phyloP scores from a whole-genome alignment of 2,113 vertebrate species.

The Otolemur garnettii region DNA sequence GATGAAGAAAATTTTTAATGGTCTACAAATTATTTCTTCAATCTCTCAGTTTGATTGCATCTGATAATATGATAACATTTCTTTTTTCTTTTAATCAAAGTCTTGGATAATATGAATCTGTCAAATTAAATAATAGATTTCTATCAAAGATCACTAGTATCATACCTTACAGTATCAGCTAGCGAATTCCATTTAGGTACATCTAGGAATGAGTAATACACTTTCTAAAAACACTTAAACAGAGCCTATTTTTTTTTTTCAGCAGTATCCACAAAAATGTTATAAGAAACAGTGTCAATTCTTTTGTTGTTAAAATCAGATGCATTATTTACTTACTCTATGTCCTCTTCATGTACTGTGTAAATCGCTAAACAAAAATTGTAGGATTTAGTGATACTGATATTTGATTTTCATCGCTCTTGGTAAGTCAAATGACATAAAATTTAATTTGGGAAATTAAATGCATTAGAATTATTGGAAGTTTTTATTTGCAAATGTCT shows the following conservation, averaged over 20 bases:
- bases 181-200: background rate
- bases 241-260: background rate
- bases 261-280: background rate
- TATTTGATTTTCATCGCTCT: background rate
- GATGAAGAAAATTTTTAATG: background rate
- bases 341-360: background rate
- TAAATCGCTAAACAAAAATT: background rate
- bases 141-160: background rate
- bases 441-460: conserved; percentile 17
- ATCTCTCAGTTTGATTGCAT: background rate
- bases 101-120: background rate
- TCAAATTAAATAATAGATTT: background rate
- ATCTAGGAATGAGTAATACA: background rate
- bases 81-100: background rate
- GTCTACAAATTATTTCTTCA: background rate
- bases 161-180: background rate
- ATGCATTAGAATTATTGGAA: background rate
- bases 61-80: background rate
- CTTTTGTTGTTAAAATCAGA: background rate
- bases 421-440: background rate
- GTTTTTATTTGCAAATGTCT: background rate
- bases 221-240: background rate
- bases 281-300: background rate
- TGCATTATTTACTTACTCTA: background rate
- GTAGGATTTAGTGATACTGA: background rate